phyloP scores from a whole-genome alignment of 2,888 invertebrate species.

The Orgyia antiqua region DNA sequence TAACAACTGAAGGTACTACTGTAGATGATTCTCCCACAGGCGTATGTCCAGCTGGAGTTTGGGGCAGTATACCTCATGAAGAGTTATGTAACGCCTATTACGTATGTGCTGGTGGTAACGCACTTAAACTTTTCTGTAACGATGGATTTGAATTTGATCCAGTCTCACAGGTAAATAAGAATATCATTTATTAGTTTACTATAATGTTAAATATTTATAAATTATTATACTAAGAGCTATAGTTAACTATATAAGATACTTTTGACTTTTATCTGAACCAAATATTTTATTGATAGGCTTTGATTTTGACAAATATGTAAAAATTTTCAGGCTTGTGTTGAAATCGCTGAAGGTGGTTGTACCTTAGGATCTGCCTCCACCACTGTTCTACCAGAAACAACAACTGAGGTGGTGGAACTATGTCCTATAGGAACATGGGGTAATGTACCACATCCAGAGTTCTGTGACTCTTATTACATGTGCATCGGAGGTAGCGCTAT shows the following conservation, averaged over 20 bases:
- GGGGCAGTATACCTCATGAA: slow-evolving; percentile 31
- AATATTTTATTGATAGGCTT: too few species aligned
- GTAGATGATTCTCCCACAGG: neutral
- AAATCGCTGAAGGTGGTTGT: slow-evolving; percentile 19
- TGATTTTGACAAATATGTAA: too few species aligned
- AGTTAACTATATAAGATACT: too few species aligned
- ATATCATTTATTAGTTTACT: too few species aligned
- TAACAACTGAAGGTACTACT: neutral
- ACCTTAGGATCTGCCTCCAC: slow-evolving; percentile 7
- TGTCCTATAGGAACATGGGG: slow-evolving; percentile 13
- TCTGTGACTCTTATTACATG: slow-evolving; percentile 3
- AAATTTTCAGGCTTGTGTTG: slow-evolving; percentile 9
- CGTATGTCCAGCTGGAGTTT: neutral
- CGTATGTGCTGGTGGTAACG: slow-evolving; percentile 36
- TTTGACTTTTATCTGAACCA: too few species aligned
- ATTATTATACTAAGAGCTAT: too few species aligned
- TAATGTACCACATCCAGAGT: slow-evolving; percentile 13
- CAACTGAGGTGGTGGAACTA: slow-evolving; percentile 1
- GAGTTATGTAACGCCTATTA: slow-evolving; percentile 37
- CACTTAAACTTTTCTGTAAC: slow-evolving; percentile 28
- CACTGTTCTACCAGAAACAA: neutral
- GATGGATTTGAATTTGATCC: slow-evolving; percentile 35
- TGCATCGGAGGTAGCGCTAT: neutral
- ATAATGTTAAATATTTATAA: too few species aligned
- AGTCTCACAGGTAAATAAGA: slow-evolving; percentile 5